Base-by-base conservation (phyloP, 2,113 vertebrate genomes). In the Colistium nudipinnis region DNA sequence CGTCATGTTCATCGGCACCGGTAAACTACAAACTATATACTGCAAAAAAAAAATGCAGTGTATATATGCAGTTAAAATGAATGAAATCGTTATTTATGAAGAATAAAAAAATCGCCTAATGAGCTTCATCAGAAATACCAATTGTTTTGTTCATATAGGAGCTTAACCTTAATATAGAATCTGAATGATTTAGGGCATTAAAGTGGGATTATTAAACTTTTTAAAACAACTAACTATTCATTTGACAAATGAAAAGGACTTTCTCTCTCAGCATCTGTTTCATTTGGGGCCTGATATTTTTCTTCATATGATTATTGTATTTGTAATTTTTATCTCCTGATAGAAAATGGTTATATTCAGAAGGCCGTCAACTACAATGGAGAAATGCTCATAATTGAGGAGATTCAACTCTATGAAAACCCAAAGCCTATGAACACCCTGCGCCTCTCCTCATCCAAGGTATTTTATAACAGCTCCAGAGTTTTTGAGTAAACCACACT, bases 1-100 rank as follows among this genome's bases (percentile, higher is more conserved):
- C 0, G 88, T 94, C 52, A 91, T 94, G 88, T 95, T 94, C 78
- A 84, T 91, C 20, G 94, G 92, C 81, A 93, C 94, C 47, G 94
- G 94, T 93, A 78, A 75, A 49, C 22, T 20, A 6, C 3, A 22
- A 48, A 17, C 13, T 31, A 31, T 52, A 17, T 13, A n/a, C n/a
- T 43, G 3, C 17, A 68, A 14, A 2, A 24, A 51, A 3, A 12
- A 17, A 22, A 1, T 30, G 7, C 7, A 17, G n/a, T 14, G n/a
- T n/a, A n/a, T n/a, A n/a, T n/a, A 44, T 12, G 33, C 14, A 33
- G 49, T 16, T 9, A 22, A 27, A 19, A 2, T 1, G 2, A 22
- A n/a, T 16, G 12, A 17, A 39, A 36, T 12, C 20, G 11, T 52
- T 14, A 22, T 8, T 13, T 33, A 24, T 31, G 22, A n/a, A 53